Conservation (phyloP, 92 coral and sea anemone genomes). For the Heliopora coerulea region DNA sequence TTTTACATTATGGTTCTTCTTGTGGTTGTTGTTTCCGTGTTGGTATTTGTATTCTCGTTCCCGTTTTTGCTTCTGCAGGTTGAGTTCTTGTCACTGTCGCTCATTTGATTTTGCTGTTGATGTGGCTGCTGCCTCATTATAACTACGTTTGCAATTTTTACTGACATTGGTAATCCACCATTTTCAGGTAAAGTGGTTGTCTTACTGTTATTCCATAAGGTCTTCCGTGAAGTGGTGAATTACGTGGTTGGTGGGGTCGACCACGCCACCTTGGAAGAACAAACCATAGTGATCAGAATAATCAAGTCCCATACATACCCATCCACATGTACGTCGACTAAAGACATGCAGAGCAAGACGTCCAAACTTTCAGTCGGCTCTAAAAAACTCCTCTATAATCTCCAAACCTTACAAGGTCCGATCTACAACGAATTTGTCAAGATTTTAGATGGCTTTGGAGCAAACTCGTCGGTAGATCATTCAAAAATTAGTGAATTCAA, state of each 20-base stretch:
- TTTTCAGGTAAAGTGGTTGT: conserved; percentile 33
- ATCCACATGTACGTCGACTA: neutral
- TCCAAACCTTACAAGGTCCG: conserved; percentile 11
- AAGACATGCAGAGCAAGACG: conserved; percentile 4
- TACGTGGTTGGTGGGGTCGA: conserved; percentile 37
- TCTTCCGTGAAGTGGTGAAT: conserved; percentile 1
- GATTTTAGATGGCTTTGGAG: conserved; percentile 32
- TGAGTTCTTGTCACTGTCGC: too few species aligned
- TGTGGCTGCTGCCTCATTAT: too few species aligned
- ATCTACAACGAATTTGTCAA: conserved; percentile 22
- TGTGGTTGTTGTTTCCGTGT: too few species aligned
- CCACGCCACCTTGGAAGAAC: conserved; percentile 22
- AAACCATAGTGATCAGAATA: conserved; percentile 17
- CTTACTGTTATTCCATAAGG: conserved; percentile 27
- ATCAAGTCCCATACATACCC: conserved; percentile 23
- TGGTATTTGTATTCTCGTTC: too few species aligned
- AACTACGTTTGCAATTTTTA: too few species aligned
- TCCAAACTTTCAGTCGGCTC: conserved; percentile 26
- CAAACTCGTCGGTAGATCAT: conserved; percentile 33
- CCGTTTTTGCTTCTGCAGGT: too few species aligned
- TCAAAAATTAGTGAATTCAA: conserved; percentile 30
- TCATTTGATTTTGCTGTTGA: too few species aligned
- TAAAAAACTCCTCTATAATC: conserved; percentile 27
- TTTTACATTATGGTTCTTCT: too few species aligned
- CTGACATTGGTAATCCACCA: neutral